Evolutionary conservation across 2,113 vertebrate genomes (phyloP), one percentile per base, ranked within the genome.

Genomic region (Hucho hucho): DNA sequence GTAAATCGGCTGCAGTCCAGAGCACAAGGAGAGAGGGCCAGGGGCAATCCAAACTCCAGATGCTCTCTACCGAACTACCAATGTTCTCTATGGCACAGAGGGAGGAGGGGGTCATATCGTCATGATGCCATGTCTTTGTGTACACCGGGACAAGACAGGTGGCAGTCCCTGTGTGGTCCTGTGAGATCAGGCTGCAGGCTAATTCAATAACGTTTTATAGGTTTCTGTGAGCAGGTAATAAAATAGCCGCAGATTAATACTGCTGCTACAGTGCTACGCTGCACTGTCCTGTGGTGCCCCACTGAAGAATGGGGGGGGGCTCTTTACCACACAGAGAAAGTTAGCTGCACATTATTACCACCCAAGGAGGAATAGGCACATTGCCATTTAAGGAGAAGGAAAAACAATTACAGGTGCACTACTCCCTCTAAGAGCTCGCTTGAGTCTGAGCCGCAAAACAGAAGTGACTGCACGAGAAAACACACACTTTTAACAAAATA

Each of bases 371-470:
- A 64, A 64, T 18, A 71, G 13, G 3, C 5, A 1, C 16, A 47
- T 71, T 69, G 59, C 75, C 81, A 83, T 83, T 77, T 87, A 81
- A 81, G 81, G 81, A 28, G 76, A 84, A 73, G 75, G 37, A 69
- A 85, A 87, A 81, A 83, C 70, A 81, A 78, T 56, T 56, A 56
- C 53, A 70, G 46, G 53, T 64, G 12, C 37, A 43, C 9, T 12
- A 12, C 25, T 12, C 25, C 12, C 25, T 64, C 63, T 26, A 64
- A 64, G 63, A 25, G 13, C 63, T 64, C 12, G 37, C 37, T 11
- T 9, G 37, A 64, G 26, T 12, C 53, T 16, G 12, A 68, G 66
- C n/a, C 32, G 22, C 32, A 43, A 68, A 46, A 20, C 29, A n/a
- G 29, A 4, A 67, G 32, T 43, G 29, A 67, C 22, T 68, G 29